phyloP scores from a whole-genome alignment of 53 echinoderm and acorn worm species.

The Zoroaster sp. region DNA sequence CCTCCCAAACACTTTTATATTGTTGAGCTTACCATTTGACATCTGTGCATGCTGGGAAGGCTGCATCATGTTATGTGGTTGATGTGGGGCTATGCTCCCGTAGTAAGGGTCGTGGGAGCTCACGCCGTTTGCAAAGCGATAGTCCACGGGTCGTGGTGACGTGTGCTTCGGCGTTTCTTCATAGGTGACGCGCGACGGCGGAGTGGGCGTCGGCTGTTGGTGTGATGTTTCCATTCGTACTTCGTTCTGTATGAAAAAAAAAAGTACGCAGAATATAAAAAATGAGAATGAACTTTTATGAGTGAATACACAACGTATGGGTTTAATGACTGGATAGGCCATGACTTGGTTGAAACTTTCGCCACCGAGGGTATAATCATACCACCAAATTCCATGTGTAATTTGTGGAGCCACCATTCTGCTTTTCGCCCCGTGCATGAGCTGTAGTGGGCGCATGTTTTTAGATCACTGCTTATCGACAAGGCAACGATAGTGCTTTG shows the following conservation, averaged over 20 bases:
- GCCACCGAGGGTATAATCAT: too few species aligned
- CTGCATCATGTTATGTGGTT: constrained; percentile 73
- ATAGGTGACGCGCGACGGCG: constrained; percentile 58
- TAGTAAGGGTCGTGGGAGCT: constrained; percentile 87
- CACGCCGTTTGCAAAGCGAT: constrained; percentile 87
- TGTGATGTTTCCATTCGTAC: constrained; percentile 57
- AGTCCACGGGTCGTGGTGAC: constrained; percentile 75
- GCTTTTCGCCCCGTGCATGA: too few species aligned
- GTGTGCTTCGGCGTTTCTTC: constrained; percentile 82
- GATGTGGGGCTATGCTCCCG: constrained; percentile 80
- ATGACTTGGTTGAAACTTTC: too few species aligned
- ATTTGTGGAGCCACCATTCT: too few species aligned
- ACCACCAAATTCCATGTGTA: too few species aligned
- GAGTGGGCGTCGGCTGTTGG: constrained; percentile 63
- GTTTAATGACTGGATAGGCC: too few species aligned
- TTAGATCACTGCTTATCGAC: too few species aligned
- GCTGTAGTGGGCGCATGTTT: too few species aligned
- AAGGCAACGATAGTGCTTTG: too few species aligned
- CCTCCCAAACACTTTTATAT: too few species aligned
- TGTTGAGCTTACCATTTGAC: constrained; percentile 85
- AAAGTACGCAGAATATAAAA: not conserved
- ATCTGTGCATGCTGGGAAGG: constrained; percentile 88
- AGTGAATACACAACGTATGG: too few species aligned
- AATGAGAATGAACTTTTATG: too few species aligned
- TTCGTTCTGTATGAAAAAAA: constrained; percentile 26